phyloP scores from a whole-genome alignment of 2,113 vertebrate species.

The Psettodes erumei region DNA sequence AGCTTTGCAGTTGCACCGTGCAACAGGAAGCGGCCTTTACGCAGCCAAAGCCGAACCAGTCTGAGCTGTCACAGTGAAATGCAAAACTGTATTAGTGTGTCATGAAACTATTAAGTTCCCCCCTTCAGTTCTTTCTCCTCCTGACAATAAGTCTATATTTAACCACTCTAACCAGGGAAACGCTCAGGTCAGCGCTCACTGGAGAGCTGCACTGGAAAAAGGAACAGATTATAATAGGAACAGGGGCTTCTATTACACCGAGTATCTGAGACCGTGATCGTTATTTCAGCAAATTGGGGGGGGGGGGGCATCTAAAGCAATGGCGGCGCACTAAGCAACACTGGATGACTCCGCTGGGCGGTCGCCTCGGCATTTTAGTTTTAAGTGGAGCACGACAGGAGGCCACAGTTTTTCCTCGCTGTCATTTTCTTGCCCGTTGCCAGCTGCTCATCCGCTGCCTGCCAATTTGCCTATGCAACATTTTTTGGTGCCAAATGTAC shows the following conservation, averaged over 20 bases:
- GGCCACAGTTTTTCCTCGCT: constrained; percentile 32
- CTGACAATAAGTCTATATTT: constrained; percentile 68
- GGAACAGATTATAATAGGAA: not conserved
- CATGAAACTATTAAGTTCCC: not conserved
- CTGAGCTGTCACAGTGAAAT: not conserved
- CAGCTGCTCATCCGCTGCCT: constrained; percentile 39
- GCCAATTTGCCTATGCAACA: constrained; percentile 36
- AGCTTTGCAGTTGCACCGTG: not conserved
- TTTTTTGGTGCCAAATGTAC: constrained; percentile 56
- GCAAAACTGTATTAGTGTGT: not conserved
- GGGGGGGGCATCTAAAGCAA: not conserved
- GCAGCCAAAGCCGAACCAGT: not conserved
- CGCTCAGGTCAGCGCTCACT: constrained; percentile 61
- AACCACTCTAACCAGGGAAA: constrained; percentile 54
- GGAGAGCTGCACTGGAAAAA: constrained; percentile 62
- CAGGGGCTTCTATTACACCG: constrained; percentile 4
- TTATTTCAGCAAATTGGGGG: not conserved
- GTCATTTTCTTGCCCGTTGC: constrained; percentile 37
- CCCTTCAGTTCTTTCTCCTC: constrained; percentile 38
- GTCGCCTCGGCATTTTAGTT: constrained; percentile 54
- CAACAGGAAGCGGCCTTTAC: not conserved
- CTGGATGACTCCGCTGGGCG: constrained; percentile 1
- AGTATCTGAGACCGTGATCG: too few relatives aligned
- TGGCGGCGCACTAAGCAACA: not conserved
- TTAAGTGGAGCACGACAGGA: constrained; percentile 27